Conservation (phyloP, 2,113 vertebrate genomes). For the Vombatus ursinus region DNA sequence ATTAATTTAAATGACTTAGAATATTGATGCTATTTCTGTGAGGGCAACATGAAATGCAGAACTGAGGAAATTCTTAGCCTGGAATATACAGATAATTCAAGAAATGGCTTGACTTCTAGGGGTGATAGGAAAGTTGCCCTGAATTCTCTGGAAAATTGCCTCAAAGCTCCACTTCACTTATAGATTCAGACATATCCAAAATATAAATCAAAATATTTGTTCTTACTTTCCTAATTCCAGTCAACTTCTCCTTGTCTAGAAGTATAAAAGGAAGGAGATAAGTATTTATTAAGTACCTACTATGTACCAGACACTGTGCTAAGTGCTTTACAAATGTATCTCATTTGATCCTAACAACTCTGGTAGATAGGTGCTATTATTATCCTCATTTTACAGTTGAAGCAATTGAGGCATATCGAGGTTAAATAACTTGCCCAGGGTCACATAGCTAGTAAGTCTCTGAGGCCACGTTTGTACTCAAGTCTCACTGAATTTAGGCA, state of each 20-base stretch:
- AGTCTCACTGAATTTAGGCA: not conserved
- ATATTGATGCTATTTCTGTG: conserved; percentile 2
- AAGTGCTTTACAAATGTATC: not conserved
- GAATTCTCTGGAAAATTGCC: not conserved
- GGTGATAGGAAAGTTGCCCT: not conserved
- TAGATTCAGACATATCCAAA: not conserved
- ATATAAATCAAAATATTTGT: not conserved
- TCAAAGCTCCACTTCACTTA: not conserved
- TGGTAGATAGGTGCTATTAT: not conserved
- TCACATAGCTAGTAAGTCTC: not conserved
- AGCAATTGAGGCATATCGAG: not conserved
- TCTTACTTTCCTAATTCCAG: not conserved
- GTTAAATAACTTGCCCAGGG: not conserved
- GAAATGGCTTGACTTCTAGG: not conserved
- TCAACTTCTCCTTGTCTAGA: not conserved
- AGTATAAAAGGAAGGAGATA: not conserved
- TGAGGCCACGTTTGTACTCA: not conserved
- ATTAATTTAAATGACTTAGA: conserved; percentile 24
- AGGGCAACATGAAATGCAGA: conserved; percentile 10
- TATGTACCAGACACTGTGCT: not conserved
- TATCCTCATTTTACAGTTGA: not conserved
- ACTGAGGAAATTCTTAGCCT: conserved; percentile 12
- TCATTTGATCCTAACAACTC: not conserved
- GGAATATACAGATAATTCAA: not conserved
- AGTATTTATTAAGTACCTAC: not conserved